These are phyloP conservation scores for Sarcophaga subvicina DNA, from an alignment of 2,888 invertebrate genomes.

Conservation along the genomic window DNA sequence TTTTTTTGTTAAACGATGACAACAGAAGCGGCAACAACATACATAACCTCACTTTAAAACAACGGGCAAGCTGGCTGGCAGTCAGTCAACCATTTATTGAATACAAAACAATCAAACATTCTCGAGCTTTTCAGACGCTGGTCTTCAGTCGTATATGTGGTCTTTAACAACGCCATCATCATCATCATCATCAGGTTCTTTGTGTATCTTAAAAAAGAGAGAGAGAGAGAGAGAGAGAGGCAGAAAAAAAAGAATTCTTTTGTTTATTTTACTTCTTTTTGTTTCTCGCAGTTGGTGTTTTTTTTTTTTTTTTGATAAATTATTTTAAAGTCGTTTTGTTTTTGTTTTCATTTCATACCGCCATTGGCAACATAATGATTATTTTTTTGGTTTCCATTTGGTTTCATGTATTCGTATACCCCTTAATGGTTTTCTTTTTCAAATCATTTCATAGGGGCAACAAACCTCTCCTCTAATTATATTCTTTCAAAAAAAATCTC, in stretches of 20 bases:
- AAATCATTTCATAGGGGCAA: conserved; percentile 33
- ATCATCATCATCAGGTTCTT: neutral
- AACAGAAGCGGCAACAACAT: too few relatives aligned
- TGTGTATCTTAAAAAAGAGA: too few relatives aligned
- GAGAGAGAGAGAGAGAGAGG: too few relatives aligned
- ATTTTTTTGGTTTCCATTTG: conserved; percentile 47
- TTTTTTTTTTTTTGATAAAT: conserved; percentile 44
- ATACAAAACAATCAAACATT: neutral
- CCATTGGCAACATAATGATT: conserved; percentile 61
- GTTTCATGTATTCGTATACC: conserved; percentile 17
- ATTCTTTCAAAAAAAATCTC: conserved; percentile 27
- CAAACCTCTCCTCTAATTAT: conserved; percentile 56
- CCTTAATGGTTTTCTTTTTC: conserved; percentile 42
- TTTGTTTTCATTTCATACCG: conserved; percentile 42
- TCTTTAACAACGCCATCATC: conserved; percentile 31
- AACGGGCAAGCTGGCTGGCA: neutral
- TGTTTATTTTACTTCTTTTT: conserved; percentile 50
- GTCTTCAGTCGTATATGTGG: conserved; percentile 35
- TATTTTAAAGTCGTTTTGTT: conserved; percentile 43
- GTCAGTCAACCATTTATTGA: conserved; percentile 6
- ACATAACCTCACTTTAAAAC: too few relatives aligned
- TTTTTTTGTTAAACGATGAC: too few relatives aligned
- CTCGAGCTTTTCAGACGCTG: neutral
- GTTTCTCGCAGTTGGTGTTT: conserved; percentile 30
- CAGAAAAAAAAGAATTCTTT: conserved; percentile 47